A percentile compares a stretch with the other conserved stretches of the same genome.
phyloP scores from a whole-genome alignment of 2,888 invertebrate genomes.

The Heliconius ethilla region DNA sequence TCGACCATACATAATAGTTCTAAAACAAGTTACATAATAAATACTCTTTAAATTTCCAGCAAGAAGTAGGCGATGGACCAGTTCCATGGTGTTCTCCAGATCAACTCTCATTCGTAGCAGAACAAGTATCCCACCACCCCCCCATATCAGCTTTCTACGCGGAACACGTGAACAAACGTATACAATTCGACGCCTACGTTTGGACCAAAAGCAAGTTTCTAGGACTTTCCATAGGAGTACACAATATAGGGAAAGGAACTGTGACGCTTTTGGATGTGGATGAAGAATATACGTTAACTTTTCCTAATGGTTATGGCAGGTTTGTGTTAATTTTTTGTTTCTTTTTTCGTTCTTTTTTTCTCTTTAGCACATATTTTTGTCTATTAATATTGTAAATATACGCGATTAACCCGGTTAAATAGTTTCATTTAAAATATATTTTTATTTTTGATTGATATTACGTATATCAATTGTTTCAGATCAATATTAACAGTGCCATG shows the following conservation, averaged over 20 bases:
- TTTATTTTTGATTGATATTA: too few species aligned
- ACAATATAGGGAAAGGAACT: constrained; percentile 97
- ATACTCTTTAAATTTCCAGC: constrained; percentile 47
- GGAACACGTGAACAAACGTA: constrained; percentile 94
- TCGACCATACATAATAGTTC: too few species aligned
- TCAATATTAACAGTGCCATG: constrained; percentile 99
- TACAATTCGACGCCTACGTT: constrained; percentile 97
- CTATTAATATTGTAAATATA: neutral
- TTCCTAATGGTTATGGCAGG: constrained; percentile 99
- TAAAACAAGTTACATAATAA: too few species aligned
- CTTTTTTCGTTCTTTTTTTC: neutral
- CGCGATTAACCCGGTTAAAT: too few species aligned
- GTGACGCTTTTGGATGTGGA: constrained; percentile 94
- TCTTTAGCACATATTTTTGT: neutral
- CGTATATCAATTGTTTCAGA: constrained; percentile 69
- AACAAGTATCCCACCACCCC: constrained; percentile 99
- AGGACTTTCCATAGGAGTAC: constrained; percentile 97
- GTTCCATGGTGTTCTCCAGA: constrained; percentile 94
- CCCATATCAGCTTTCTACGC: constrained; percentile 99
- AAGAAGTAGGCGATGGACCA: constrained; percentile 89
- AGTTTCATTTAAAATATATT: too few species aligned
- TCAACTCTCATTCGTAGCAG: constrained; percentile 96
- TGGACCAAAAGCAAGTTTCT: constrained; percentile 99
- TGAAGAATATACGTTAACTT: constrained; percentile 97
- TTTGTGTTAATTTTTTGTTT: constrained; percentile 52